Conservation (phyloP, 1,140 invertebrate genomes). For the Bicyclus anynana region DNA sequence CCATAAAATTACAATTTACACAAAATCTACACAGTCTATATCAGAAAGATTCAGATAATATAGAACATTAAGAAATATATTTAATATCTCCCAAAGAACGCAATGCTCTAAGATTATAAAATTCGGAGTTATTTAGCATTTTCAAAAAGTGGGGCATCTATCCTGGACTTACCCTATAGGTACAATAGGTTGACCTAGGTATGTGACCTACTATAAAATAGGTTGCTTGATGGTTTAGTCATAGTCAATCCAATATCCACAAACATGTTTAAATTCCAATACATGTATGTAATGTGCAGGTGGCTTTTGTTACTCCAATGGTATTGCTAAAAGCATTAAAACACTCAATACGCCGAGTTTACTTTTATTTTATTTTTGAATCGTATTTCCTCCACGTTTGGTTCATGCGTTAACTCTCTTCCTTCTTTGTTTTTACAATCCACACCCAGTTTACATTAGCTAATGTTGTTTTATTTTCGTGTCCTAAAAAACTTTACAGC, state of each 20-base stretch:
- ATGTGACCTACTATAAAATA: no score
- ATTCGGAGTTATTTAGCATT: no score
- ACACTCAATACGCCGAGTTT: constrained; percentile 7
- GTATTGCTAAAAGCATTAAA: constrained; percentile 3
- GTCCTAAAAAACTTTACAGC: background rate
- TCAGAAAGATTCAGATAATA: no score
- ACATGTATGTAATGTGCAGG: background rate
- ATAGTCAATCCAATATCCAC: background rate
- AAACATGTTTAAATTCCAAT: background rate
- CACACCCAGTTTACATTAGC: constrained; percentile 33
- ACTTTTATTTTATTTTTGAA: constrained; percentile 4
- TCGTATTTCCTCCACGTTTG: constrained; percentile 10
- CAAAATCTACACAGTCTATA: no score
- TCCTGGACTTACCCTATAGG: no score
- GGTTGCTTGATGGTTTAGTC: no score
- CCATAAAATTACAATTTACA: no score
- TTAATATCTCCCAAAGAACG: no score
- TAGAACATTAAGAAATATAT: no score
- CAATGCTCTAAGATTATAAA: no score
- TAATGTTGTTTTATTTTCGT: constrained; percentile 29
- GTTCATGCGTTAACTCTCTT: constrained; percentile 19
- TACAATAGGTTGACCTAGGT: no score
- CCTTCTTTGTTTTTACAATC: constrained; percentile 41
- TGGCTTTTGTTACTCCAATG: constrained; percentile 7
- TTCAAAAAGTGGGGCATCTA: no score